Conservation (phyloP, 2,113 vertebrate genomes). For the Laticauda colubrina region DNA sequence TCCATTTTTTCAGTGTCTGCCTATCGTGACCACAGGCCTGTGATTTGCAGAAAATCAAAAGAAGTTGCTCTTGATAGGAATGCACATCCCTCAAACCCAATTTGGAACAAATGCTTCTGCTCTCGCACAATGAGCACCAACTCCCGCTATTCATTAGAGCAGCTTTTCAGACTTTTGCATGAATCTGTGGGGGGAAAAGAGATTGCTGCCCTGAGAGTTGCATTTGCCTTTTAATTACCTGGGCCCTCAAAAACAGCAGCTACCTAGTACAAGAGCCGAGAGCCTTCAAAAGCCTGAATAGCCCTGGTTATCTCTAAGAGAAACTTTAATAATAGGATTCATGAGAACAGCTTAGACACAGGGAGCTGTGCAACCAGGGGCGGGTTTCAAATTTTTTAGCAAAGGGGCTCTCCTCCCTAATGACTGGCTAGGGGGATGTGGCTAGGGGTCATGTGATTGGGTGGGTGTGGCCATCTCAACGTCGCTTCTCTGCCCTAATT, state of each 20-base stretch:
- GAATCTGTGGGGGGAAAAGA: fast-evolving
- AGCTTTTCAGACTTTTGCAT: background rate
- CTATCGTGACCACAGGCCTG: background rate
- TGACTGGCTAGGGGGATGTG: too few species aligned
- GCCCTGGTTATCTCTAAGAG: background rate
- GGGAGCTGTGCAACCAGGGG: background rate
- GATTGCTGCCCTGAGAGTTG: background rate
- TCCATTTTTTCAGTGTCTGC: background rate
- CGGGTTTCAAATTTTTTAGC: too few species aligned
- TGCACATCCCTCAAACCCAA: background rate
- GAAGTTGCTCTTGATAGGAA: background rate
- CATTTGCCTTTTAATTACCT: background rate
- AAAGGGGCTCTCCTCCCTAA: too few species aligned
- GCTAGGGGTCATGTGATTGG: too few species aligned
- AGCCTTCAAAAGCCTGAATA: background rate
- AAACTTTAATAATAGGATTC: background rate
- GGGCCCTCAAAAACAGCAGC: background rate
- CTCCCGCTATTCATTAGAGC: background rate
- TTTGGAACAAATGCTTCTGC: background rate
- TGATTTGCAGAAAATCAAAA: background rate
- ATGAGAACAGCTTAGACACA: background rate
- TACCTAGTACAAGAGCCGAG: background rate
- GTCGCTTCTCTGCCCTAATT: too few species aligned
- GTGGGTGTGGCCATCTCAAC: too few species aligned
- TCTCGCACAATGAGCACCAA: background rate